Base-by-base conservation (phyloP, 1,140 invertebrate genomes). In the Phymorhynchus buccinoides region DNA sequence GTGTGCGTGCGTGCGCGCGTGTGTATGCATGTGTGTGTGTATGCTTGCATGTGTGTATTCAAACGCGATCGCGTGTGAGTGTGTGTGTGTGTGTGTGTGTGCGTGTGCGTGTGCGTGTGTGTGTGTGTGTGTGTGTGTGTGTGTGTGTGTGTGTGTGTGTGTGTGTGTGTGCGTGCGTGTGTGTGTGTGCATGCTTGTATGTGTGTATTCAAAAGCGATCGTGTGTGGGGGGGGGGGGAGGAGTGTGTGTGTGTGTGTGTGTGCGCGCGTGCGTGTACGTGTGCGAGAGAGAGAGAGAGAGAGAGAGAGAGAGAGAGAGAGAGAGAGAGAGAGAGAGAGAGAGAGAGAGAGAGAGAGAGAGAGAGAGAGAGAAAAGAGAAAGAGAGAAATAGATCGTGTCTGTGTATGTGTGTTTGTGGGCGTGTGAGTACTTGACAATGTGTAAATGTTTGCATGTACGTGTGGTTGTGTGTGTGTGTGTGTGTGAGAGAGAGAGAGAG, bases 111-210 rank as follows among this genome's bases (percentile, higher is more conserved):
- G 62, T 3, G 62, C n/a, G 62, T 3, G 62, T 66, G 62, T 66
- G 62, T 66, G 62, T 66, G 62, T 66, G 62, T 6, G 62, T 66
- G 62, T 66, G 62, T 66, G 62, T 66, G 62, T 66, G 62, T 66
- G 62, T 66, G 62, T 66, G 62, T 66, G 62, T 66, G 62, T 66
- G 62, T 66, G 62, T 66, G 62, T 66, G 62, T 66, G 62, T 66
- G 62, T 66, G 62, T 39, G 18, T 41, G 37, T 42, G 32, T 78
- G 35, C 9, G 75, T 42, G 3, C 4, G 44, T 79, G 39, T 44
- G 77, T 79, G 77, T 42, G 39, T 44, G 77, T 79, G 41, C 1
- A 18, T 78, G 41, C 41, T 18, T 39, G 37, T 39, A n/a, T 42
- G 6, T 41, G 18, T 18, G 37, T 39, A 37, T 18, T 32, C 18